Base-by-base conservation (phyloP, 2,888 invertebrate species). In the Oxyscelio sp. region DNA sequence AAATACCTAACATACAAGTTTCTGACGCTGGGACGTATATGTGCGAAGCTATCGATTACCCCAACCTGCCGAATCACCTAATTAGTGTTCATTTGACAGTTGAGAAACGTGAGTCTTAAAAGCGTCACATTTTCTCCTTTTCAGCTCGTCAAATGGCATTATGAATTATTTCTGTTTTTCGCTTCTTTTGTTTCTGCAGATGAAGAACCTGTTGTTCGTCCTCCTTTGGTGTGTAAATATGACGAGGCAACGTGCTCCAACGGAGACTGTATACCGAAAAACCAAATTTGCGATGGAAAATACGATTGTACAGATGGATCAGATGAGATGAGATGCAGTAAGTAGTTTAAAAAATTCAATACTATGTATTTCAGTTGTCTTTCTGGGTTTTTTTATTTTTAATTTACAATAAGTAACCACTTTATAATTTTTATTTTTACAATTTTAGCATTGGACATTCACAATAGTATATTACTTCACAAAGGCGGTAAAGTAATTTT, bases 321-420 rank as follows among this genome's bases (percentile, higher is more conserved):
- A 0, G 99, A 99, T 93, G 99, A 99, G 95, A 96, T 96, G 86
- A 96, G 97, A 90, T 99, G 99, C 95, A 96, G 98, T 97, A 95
- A 96, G 96, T 96, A 88, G n/a, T n/a, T n/a, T n/a, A n/a, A n/a
- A n/a, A n/a, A n/a, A n/a, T n/a, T n/a, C n/a, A n/a, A n/a, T n/a
- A n/a, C n/a, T n/a, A n/a, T n/a, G n/a, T n/a, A n/a, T n/a, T n/a
- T n/a, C n/a, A n/a, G n/a, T n/a, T n/a, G n/a, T n/a, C n/a, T n/a
- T n/a, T n/a, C n/a, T n/a, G n/a, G n/a, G n/a, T n/a, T n/a, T n/a
- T n/a, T n/a, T n/a, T n/a, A n/a, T n/a, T n/a, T n/a, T n/a, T n/a
- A n/a, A n/a, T n/a, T n/a, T n/a, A n/a, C n/a, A n/a, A n/a, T n/a
- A n/a, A n/a, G n/a, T n/a, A n/a, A n/a, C n/a, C n/a, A n/a, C n/a